Percentiles rank a stretch among this genome's conserved stretches.
Evolutionary conservation across 2,888 invertebrate species (phyloP).

Genomic region (Phortica okadai): DNA sequence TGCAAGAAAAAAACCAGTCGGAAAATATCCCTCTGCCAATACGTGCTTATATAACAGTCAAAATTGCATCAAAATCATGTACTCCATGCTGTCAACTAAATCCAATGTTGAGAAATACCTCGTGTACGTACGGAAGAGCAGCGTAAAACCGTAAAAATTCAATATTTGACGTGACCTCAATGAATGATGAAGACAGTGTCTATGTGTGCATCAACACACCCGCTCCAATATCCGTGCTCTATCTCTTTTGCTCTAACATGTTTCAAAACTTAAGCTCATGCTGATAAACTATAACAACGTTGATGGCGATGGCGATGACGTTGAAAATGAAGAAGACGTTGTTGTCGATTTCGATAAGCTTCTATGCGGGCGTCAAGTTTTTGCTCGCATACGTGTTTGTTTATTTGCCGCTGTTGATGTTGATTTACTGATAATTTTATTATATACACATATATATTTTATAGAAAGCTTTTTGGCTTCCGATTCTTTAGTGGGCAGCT

Average conservation of each 20-base stretch:
- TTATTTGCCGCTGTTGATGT: neutral
- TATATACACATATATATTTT: neutral
- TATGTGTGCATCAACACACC: constrained; percentile 21
- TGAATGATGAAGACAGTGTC: constrained; percentile 49
- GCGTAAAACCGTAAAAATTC: constrained; percentile 46
- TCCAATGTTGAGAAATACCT: neutral
- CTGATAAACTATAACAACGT: constrained; percentile 21
- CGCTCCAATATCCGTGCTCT: constrained; percentile 12
- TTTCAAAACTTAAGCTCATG: constrained; percentile 18
- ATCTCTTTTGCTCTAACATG: neutral
- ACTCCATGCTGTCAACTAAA: neutral
- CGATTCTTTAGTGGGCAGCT: neutral
- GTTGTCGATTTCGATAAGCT: neutral
- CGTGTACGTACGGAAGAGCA: constrained; percentile 4
- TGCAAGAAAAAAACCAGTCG: neutral
- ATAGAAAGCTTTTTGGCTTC: neutral
- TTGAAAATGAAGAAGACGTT: neutral
- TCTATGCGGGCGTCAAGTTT: neutral
- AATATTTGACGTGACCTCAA: constrained; percentile 64
- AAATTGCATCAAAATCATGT: neutral
- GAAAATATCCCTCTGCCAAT: neutral
- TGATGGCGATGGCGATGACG: neutral
- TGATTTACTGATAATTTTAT: constrained; percentile 24
- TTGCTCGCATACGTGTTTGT: neutral
- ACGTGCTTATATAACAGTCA: constrained; percentile 22